Evolutionary conservation across 2,888 invertebrate genomes (phyloP).

Genomic region (Lordiphosa andalusiaca): DNA sequence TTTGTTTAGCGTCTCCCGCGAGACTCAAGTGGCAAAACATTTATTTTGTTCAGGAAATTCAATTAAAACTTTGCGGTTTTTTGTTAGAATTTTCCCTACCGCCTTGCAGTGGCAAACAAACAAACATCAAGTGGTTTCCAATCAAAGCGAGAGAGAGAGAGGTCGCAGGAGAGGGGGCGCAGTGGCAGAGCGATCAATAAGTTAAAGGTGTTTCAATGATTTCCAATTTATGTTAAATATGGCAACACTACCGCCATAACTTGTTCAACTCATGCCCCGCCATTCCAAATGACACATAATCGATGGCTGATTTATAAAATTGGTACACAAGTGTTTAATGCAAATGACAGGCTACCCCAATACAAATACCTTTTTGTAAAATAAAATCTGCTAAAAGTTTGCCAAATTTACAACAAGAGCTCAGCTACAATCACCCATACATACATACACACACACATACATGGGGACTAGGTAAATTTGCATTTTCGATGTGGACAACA

Average conservation of each 20-base stretch:
- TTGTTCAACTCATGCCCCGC: not conserved
- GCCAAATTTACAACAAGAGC: conserved; percentile 14
- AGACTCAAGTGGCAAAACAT: conserved; percentile 72
- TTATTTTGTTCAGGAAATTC: conserved; percentile 72
- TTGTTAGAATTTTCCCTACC: conserved; percentile 35
- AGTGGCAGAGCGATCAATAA: conserved; percentile 1
- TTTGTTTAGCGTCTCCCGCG: conserved; percentile 70
- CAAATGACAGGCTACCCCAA: conserved; percentile 30
- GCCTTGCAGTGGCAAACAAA: conserved; percentile 42
- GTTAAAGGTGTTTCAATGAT: conserved; percentile 1
- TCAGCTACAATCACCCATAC: not conserved
- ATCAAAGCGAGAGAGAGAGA: conserved; percentile 42
- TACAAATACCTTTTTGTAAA: conserved; percentile 10
- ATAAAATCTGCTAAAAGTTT: conserved; percentile 13
- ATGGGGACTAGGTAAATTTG: conserved; percentile 5
- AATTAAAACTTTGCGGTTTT: conserved; percentile 73
- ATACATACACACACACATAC: not conserved
- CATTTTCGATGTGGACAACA: not conserved
- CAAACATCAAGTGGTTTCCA: conserved; percentile 55
- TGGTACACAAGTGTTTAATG: conserved; percentile 31
- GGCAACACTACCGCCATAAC: not conserved
- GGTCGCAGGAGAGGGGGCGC: conserved; percentile 9
- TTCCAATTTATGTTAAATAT: not conserved
- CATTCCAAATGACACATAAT: conserved; percentile 19
- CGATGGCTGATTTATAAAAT: conserved; percentile 22